A percentile compares a stretch with the other conserved stretches of the same genome.
These are phyloP conservation scores for Sebastes oblongus DNA, from an alignment of 2,797 vertebrate species.

Conservation along the genomic window DNA sequence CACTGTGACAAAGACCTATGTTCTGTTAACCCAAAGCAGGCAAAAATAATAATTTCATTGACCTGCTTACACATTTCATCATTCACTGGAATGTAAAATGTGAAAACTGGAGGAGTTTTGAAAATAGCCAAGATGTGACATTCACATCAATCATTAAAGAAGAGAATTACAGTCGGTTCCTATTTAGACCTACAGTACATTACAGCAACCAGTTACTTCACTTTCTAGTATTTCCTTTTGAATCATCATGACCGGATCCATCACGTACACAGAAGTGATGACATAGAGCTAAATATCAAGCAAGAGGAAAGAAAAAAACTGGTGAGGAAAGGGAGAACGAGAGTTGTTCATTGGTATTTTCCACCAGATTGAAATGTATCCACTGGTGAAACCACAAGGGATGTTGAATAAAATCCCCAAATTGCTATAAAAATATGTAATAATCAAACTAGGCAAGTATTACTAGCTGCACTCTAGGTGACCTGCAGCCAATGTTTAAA, in stretches of 20 bases:
- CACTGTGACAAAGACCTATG: background rate
- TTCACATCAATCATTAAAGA: background rate
- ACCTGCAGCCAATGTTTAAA: conserved; percentile 19
- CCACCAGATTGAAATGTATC: background rate
- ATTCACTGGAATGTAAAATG: conserved; percentile 3
- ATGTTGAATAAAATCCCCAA: background rate
- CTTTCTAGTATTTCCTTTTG: background rate
- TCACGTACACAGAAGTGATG: background rate
- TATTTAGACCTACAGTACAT: background rate
- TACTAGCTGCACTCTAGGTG: background rate
- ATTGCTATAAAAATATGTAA: background rate
- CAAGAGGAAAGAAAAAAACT: background rate
- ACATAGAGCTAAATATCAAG: background rate
- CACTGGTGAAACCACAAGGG: background rate
- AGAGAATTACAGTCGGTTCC: background rate
- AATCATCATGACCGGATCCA: background rate
- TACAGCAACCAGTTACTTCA: conserved; percentile 13
- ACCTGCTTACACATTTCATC: background rate
- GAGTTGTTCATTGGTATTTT: background rate
- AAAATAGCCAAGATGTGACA: background rate
- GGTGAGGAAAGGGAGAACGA: background rate
- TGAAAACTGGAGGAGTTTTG: background rate
- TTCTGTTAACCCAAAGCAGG: background rate
- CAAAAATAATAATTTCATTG: background rate
- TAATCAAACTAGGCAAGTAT: background rate